Percentiles rank a stretch among this genome's conserved stretches.
Conservation (phyloP, 2,888 invertebrate genomes). For the Folsomia candida region DNA sequence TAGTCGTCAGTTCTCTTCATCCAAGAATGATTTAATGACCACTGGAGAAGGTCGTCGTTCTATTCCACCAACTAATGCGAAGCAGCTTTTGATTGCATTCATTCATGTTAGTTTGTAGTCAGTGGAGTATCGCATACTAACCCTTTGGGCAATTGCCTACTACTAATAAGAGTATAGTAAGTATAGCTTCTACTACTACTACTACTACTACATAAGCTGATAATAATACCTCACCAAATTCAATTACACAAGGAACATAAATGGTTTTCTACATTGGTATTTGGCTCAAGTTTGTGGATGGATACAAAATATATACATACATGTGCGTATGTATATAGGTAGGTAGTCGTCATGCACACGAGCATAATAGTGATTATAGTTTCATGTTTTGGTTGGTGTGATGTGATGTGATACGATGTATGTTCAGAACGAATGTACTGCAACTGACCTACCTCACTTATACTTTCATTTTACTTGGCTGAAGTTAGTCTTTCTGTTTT, state of each 20-base stretch:
- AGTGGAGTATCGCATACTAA: neutral
- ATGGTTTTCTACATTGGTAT: neutral
- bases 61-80: neutral
- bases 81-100: neutral
- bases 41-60: neutral
- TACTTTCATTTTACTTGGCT: neutral
- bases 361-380: neutral
- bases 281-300: neutral
- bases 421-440: neutral
- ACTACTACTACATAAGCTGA: neutral
- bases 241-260: neutral
- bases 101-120: neutral
- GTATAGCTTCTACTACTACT: neutral
- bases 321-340: neutral
- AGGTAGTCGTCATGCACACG: too few species aligned
- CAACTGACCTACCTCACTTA: neutral
- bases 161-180: too few species aligned
- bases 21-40: neutral
- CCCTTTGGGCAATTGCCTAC: neutral
- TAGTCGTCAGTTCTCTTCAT: neutral
- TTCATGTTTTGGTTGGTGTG: conserved; percentile 1
- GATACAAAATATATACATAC: neutral
- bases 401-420: conserved; percentile 6
- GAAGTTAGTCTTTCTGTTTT: conserved; percentile 17
- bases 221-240: conserved; percentile 3